A percentile compares a stretch with the other conserved stretches of the same genome.
phyloP scores from a whole-genome alignment of 2,888 invertebrate genomes.

The Hemaris fuciformis region DNA sequence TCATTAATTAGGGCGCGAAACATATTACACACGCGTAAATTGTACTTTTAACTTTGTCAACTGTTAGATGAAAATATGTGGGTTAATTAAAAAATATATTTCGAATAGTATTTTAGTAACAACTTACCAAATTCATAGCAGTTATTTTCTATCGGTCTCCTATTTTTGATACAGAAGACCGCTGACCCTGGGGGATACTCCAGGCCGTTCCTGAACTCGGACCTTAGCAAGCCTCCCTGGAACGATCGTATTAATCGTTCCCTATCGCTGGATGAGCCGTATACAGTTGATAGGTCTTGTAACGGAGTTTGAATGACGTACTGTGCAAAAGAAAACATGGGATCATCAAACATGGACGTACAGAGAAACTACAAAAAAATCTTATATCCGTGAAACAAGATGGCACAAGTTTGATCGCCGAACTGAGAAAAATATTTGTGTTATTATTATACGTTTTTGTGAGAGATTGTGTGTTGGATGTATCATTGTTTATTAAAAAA shows the following conservation, averaged over 20 bases:
- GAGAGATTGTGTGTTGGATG: no score
- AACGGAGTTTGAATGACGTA: not conserved
- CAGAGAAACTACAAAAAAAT: no score
- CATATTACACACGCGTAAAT: no score
- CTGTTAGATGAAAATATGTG: no score
- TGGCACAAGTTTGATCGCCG: no score
- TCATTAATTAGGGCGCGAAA: no score
- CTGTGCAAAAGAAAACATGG: not conserved
- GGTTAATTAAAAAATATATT: not conserved
- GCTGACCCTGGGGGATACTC: conserved; percentile 46
- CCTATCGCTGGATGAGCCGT: not conserved
- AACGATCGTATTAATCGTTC: conserved; percentile 24
- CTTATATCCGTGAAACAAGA: no score
- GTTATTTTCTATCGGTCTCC: conserved; percentile 33
- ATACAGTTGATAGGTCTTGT: not conserved
- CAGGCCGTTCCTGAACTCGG: conserved; percentile 39
- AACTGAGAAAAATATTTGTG: no score
- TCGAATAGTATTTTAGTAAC: not conserved
- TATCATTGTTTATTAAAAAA: no score
- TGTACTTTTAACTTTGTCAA: no score
- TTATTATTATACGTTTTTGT: no score
- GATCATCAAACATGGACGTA: no score
- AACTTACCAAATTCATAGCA: conserved; percentile 45
- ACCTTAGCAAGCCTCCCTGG: conserved; percentile 41
- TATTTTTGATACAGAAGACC: conserved; percentile 34